phyloP scores from a whole-genome alignment of 2,797 vertebrate species.

The Lagorchestes hirsutus region DNA sequence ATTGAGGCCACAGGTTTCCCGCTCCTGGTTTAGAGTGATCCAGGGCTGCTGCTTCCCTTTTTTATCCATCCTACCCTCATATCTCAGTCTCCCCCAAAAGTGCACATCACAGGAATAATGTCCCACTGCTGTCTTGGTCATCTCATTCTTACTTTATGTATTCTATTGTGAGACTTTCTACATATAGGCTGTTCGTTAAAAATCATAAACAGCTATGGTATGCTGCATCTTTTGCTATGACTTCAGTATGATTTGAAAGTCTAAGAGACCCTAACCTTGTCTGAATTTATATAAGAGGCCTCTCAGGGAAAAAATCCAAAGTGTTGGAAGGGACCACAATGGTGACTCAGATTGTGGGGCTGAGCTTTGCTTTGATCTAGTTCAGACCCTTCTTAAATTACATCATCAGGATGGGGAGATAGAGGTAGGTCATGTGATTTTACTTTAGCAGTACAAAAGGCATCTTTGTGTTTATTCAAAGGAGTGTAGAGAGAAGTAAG shows the following conservation, averaged over 20 bases:
- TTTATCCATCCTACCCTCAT: background rate
- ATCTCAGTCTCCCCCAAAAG: background rate
- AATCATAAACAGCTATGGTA: background rate
- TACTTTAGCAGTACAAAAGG: background rate
- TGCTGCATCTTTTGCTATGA: background rate
- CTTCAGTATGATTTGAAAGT: background rate
- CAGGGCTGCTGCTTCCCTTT: background rate
- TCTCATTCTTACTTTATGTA: background rate
- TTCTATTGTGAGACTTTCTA: background rate
- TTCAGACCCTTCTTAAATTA: background rate
- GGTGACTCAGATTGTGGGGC: background rate
- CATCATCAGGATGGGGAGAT: background rate
- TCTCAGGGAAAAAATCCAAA: conserved; percentile 13
- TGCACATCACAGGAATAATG: background rate
- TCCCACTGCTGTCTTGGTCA: background rate
- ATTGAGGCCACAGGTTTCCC: no score
- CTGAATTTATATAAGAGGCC: background rate
- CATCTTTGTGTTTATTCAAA: background rate
- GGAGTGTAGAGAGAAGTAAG: background rate
- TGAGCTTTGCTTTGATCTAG: background rate
- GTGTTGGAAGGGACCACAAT: background rate
- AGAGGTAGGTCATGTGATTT: background rate
- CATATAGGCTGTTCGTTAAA: background rate
- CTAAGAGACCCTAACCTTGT: background rate
- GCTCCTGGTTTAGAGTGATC: background rate